phyloP scores from a whole-genome alignment of 2,113 vertebrate species.

The Tautogolabrus adspersus region DNA sequence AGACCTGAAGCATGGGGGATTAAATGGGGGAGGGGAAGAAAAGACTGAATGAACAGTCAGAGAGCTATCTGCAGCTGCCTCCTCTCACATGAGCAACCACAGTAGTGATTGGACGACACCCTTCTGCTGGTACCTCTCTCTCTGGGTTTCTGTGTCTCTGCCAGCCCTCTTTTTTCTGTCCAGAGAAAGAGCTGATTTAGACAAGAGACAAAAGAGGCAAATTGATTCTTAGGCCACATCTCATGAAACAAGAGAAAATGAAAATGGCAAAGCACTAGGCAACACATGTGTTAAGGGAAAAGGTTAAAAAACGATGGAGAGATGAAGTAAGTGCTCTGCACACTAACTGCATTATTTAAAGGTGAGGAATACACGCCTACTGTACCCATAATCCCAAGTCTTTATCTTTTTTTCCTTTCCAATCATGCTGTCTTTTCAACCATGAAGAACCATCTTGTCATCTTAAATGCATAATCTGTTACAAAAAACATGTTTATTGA shows the following conservation, averaged over 20 bases:
- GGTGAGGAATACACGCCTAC: constrained; percentile 40
- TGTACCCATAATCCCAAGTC: constrained; percentile 54
- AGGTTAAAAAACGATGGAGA: constrained; percentile 48
- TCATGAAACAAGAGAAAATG: constrained; percentile 28
- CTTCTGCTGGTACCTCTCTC: constrained; percentile 45
- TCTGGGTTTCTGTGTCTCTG: constrained; percentile 19
- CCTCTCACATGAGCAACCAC: constrained; percentile 66
- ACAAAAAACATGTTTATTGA: constrained; percentile 7
- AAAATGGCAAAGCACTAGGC: constrained; percentile 12
- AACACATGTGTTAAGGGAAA: constrained; percentile 47
- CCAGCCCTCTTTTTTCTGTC: constrained; percentile 2
- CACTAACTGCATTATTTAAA: constrained; percentile 78
- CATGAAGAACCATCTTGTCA: background rate
- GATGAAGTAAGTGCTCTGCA: constrained; percentile 62
- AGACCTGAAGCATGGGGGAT: constrained; percentile 73
- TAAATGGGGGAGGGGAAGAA: constrained; percentile 78
- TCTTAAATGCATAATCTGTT: background rate
- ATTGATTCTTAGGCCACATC: background rate
- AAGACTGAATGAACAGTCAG: constrained; percentile 70
- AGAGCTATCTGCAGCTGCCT: constrained; percentile 75
- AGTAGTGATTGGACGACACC: constrained; percentile 68
- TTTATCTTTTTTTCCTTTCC: constrained; percentile 29
- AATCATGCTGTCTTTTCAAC: constrained; percentile 25
- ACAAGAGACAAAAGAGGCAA: constrained; percentile 2
- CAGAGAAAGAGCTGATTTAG: constrained; percentile 1